Base-by-base conservation (phyloP, 2,888 invertebrate species). In the Ceratothoa steindachneri region DNA sequence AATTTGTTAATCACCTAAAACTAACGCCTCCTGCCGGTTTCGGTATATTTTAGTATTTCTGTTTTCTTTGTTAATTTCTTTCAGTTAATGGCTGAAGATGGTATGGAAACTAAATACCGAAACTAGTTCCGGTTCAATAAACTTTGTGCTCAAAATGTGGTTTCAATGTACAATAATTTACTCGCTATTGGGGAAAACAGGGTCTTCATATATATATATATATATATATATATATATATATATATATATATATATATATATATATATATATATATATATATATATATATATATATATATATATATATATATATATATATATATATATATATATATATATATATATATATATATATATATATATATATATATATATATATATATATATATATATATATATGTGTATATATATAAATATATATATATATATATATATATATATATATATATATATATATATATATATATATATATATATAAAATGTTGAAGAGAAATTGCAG, bases 241-340 rank as follows among this genome's bases (percentile, higher is more conserved):
- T 66, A 66, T 66, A 66, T 66, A 66, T 66, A 66, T 66, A 66
- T 66, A 66, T 30, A 66, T 66, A 66, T 22, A 66, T 66, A 66
- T 66, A 66, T 66, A 66, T 66, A 30, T 66, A 66, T 66, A 66
- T 66, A 66, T 66, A 66, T 66, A 66, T 66, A 30, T 66, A 66
- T 66, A 66, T 66, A 30, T 22, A 66, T 66, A 60, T 66, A 66
- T 66, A 66, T 66, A 66, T 66, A 66, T 66, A 29, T 30, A 66
- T 66, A 66, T 27, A 66, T 66, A 66, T 66, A 66, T 22, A 30
- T 66, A 66, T 66, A 66, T 66, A 66, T 66, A 27, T 27, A 7
- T 66, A 30, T 66, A 5, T 66, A 66, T 27, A 29, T 66, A 66
- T 66, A 30, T 66, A 29, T 29, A 66, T 66, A 27, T 12, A 66